Evolutionary conservation across 23 tunicate species (phyloP).

Genomic region (Styela plicata): DNA sequence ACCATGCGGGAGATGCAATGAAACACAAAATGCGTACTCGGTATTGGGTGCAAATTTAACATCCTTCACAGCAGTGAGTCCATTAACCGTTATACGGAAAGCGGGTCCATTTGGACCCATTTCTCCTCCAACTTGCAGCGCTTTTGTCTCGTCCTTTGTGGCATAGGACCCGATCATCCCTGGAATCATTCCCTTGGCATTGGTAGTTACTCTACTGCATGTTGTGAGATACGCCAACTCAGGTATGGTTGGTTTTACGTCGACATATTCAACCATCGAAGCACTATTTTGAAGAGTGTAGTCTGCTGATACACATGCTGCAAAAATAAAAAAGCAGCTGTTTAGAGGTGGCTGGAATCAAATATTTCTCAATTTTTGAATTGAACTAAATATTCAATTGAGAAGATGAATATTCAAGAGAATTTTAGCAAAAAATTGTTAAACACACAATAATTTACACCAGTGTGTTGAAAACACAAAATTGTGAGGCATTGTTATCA

Average conservation of each 20-base stretch:
- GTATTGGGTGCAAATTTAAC: constrained; percentile 11
- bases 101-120: constrained; percentile 2
- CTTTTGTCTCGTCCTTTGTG: not conserved
- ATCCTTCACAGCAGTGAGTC: not conserved
- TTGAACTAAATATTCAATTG: too few species aligned
- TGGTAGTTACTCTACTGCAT: constrained; percentile 4
- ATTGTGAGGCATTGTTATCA: too few species aligned
- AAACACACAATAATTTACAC: too few species aligned
- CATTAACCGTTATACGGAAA: not conserved
- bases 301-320: not conserved
- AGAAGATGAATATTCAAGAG: too few species aligned
- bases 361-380: too few species aligned
- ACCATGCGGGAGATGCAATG: not conserved
- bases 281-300: not conserved
- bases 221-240: not conserved
- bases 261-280: not conserved
- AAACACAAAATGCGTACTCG: not conserved
- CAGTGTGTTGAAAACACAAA: too few species aligned
- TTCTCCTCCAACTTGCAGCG: not conserved
- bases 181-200: constrained; percentile 1
- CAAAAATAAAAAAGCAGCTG: too few species aligned
- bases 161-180: constrained; percentile 11
- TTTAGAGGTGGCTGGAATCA: too few species aligned
- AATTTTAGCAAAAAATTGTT: too few species aligned
- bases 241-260: not conserved